Base-by-base conservation (phyloP, 2,797 vertebrate genomes). In the Enteromius viviparus region DNA sequence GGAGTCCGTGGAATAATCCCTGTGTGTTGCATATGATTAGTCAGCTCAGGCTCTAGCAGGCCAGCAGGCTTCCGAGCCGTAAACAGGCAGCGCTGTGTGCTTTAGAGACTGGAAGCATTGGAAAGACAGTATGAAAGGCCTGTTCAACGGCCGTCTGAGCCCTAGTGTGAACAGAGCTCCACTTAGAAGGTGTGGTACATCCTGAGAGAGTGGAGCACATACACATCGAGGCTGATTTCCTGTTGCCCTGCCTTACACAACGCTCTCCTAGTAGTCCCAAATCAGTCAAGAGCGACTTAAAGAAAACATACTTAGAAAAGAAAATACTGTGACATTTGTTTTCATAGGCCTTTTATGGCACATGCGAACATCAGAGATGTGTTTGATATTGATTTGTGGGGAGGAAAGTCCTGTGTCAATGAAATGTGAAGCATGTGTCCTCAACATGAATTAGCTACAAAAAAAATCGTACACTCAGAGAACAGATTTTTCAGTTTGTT, bases 41-140 rank as follows among this genome's bases (percentile, higher is more conserved):
- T 58, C 64, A 70, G 53, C 55, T 45, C 60, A 23, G 72, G 32
- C 47, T 42, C 51, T 77, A 34, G 68, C 60, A 55, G 76, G 19
- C 69, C 80, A 81, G 26, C 26, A 65, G n/a, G 66, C 34, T 76
- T 71, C 45, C 65, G 68, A 78, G 72, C 34, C 11, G 17, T 84
- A 71, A 86, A 88, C 71, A 87, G 84, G 47, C 76, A 69, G 32
- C 55, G 62, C 72, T 87, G 84, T 88, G 84, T 88, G 51, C 74
- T 76, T 70, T 60, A 14, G 26, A 55, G 51, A 77, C 75, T 85
- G 62, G 32, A 82, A 42, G 21, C 65, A 49, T 79, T 80, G 62
- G 81, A 85, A 58, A 55, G 29, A 65, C 23, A 76, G 71, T 74
- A 89, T 89, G 82, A 89, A 89, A 86, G 86, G 76, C 68, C 62